Conservation (phyloP, 2,888 invertebrate species). For the Malacosoma neustria region DNA sequence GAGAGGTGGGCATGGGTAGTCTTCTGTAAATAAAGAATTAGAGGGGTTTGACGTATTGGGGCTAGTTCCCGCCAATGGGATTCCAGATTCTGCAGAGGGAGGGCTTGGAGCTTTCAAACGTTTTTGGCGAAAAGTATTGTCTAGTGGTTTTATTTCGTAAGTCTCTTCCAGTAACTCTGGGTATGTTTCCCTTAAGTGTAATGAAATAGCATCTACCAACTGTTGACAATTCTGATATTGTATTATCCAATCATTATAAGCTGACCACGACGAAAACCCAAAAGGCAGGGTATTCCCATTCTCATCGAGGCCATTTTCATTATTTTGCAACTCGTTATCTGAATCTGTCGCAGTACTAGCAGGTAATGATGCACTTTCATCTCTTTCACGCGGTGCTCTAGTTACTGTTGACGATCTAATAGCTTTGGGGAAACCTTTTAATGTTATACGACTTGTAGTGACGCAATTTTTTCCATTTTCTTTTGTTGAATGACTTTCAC, state of each 20-base stretch:
- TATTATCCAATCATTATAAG: background rate
- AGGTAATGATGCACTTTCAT: background rate
- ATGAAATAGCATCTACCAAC: constrained; percentile 36
- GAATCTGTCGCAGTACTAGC: background rate
- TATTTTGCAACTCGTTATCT: background rate
- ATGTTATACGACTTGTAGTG: constrained; percentile 42
- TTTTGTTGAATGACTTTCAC: no score
- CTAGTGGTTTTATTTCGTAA: no score
- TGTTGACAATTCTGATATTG: constrained; percentile 26
- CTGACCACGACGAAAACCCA: background rate
- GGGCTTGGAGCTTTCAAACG: background rate
- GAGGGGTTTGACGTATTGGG: background rate
- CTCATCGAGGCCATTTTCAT: background rate
- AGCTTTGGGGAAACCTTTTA: constrained; percentile 45
- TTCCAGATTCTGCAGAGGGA: background rate
- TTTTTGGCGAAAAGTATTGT: background rate
- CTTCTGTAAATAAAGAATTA: constrained; percentile 7
- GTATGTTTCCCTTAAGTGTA: constrained; percentile 23
- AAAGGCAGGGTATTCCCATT: background rate
- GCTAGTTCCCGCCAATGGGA: background rate
- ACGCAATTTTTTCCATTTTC: constrained; percentile 29
- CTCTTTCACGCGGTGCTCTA: constrained; percentile 25
- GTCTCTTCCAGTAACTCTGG: no score
- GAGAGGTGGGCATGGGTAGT: constrained; percentile 6
- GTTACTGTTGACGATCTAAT: constrained; percentile 53